Percentiles rank a stretch among this genome's conserved stretches.
These are phyloP conservation scores for Stegastes partitus DNA, from an alignment of 2,113 vertebrate genomes.

Conservation along the genomic window DNA sequence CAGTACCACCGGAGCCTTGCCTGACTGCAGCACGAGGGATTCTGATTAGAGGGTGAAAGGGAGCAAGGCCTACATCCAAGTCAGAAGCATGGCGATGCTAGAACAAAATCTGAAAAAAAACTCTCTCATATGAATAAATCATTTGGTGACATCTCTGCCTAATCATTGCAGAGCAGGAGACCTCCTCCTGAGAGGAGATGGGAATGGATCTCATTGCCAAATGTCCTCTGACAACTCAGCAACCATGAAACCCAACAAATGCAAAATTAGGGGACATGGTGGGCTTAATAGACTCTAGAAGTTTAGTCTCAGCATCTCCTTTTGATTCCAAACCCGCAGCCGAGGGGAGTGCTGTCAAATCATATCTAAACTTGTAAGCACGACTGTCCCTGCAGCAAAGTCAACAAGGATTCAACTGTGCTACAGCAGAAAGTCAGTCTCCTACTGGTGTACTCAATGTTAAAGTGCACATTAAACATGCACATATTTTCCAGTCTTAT, in stretches of 20 bases:
- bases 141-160: slow-evolving; percentile 43
- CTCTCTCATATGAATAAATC: slow-evolving; percentile 67
- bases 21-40: slow-evolving; percentile 26
- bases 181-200: slow-evolving; percentile 43
- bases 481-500: slow-evolving; percentile 19
- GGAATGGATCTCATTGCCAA: slow-evolving; percentile 32
- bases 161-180: slow-evolving; percentile 32
- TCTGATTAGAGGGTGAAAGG: neutral
- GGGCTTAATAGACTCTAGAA: slow-evolving; percentile 12
- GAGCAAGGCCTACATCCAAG: neutral
- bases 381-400: slow-evolving; percentile 30
- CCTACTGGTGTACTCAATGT: slow-evolving; percentile 17
- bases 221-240: slow-evolving; percentile 47
- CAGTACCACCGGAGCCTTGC: neutral
- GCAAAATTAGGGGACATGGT: slow-evolving; percentile 26
- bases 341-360: slow-evolving; percentile 9
- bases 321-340: slow-evolving; percentile 7
- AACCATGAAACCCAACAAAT: slow-evolving; percentile 48
- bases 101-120: slow-evolving; percentile 35
- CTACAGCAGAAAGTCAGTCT: slow-evolving; percentile 10
- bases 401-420: slow-evolving; percentile 9
- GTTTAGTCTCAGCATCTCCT: slow-evolving; percentile 10
- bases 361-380: slow-evolving; percentile 23
- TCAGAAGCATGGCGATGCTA: slow-evolving; percentile 38
- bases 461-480: slow-evolving; percentile 36